Conservation (phyloP, 2,888 invertebrate genomes). For the Thumatha senex region DNA sequence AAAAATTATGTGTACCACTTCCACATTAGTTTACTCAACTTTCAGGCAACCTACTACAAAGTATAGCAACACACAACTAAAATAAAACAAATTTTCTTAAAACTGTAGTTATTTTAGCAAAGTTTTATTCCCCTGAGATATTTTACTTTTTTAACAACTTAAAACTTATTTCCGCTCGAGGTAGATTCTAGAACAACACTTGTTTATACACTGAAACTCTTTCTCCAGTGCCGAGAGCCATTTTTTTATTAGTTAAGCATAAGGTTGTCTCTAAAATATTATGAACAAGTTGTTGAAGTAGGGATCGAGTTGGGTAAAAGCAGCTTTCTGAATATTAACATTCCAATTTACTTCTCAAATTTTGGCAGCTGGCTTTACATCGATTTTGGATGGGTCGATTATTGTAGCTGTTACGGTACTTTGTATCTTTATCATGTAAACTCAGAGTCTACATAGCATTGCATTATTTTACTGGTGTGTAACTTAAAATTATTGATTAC, state of each 20-base stretch:
- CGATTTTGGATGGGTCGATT: conserved; percentile 27
- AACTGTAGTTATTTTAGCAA: conserved; percentile 28
- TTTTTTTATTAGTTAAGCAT: conserved; percentile 38
- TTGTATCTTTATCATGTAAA: not conserved
- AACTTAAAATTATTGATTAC: not conserved
- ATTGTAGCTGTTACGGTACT: not conserved
- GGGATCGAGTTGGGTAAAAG: conserved; percentile 30
- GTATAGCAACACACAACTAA: conserved; percentile 20
- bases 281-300: conserved; percentile 19
- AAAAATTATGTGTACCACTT: no score
- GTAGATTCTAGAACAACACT: conserved; percentile 43
- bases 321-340: conserved; percentile 49
- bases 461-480: not conserved
- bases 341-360: conserved; percentile 57
- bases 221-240: conserved; percentile 22
- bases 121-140: conserved; percentile 29
- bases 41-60: conserved; percentile 13
- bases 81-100: conserved; percentile 13
- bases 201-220: conserved; percentile 39
- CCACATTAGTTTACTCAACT: conserved; percentile 11
- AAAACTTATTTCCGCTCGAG: conserved; percentile 30
- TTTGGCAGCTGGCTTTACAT: conserved; percentile 31
- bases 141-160: conserved; percentile 31
- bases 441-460: not conserved
- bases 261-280: conserved; percentile 62